These are phyloP conservation scores for Chouioia cunea DNA, from an alignment of 2,888 invertebrate species.

Conservation along the genomic window DNA sequence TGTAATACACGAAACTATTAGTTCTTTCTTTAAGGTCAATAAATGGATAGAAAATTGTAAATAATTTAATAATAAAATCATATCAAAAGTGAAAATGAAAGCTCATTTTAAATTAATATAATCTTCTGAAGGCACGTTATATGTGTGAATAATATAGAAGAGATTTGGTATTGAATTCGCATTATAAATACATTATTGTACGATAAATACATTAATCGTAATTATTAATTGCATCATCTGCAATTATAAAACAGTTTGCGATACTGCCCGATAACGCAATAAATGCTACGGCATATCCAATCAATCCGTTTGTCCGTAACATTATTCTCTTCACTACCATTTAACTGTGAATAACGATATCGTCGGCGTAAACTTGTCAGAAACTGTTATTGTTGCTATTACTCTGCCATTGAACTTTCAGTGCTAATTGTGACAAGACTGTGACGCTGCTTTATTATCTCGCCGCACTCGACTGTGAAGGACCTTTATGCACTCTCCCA, in stretches of 20 bases:
- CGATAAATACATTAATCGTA: too few species aligned
- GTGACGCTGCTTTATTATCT: conserved; percentile 1
- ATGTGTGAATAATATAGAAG: too few species aligned
- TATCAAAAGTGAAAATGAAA: too few species aligned
- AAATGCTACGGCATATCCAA: conserved; percentile 7
- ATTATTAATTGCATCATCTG: too few species aligned
- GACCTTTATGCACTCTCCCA: conserved; percentile 38
- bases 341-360: conserved; percentile 15
- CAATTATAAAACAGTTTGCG: conserved; percentile 1
- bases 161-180: too few species aligned
- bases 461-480: conserved; percentile 21
- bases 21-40: too few species aligned
- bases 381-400: conserved; percentile 14
- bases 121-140: too few species aligned
- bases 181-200: too few species aligned
- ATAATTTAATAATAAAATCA: too few species aligned
- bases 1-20: too few species aligned
- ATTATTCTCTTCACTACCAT: background rate
- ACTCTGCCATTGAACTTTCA: conserved; percentile 16
- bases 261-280: conserved; percentile 5
- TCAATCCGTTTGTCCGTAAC: conserved; percentile 3
- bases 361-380: background rate
- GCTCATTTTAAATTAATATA: too few species aligned
- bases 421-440: conserved; percentile 20
- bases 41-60: too few species aligned